A percentile compares a stretch with the other conserved stretches of the same genome.
Evolutionary conservation across 35 echinoderm and acorn worm genomes (phyloP).

Genomic region (Chiridota heheva): DNA sequence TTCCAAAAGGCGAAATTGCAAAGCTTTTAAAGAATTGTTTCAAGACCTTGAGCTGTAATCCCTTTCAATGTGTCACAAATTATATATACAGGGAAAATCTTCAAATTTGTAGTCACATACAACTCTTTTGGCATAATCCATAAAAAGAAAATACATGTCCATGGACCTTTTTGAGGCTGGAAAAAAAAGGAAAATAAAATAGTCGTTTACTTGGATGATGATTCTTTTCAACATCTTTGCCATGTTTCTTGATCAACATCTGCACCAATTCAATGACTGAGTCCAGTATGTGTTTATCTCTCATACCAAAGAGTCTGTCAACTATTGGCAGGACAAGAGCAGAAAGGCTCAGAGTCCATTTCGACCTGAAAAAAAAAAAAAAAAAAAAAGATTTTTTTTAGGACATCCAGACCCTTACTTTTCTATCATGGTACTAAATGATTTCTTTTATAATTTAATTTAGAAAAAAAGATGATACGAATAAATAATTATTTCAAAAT

Average conservation of each 20-base stretch:
- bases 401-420: too few species aligned
- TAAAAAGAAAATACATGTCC: neutral
- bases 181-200: too few species aligned
- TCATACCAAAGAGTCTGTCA: slow-evolving; percentile 80
- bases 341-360: slow-evolving; percentile 73
- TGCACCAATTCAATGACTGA: slow-evolving; percentile 82
- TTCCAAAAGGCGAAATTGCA: too few species aligned
- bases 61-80: too few species aligned
- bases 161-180: too few species aligned
- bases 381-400: neutral
- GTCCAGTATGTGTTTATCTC: slow-evolving; percentile 82
- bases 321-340: slow-evolving; percentile 67
- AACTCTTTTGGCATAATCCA: neutral
- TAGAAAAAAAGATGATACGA: too few species aligned
- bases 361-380: slow-evolving; percentile 45
- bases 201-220: slow-evolving; percentile 76
- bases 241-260: slow-evolving; percentile 78
- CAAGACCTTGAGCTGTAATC: too few species aligned
- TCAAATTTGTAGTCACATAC: neutral
- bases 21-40: too few species aligned
- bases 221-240: slow-evolving; percentile 80
- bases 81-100: too few species aligned
- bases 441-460: too few species aligned
- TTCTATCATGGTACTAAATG: too few species aligned
- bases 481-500: too few species aligned